Evolutionary conservation across 2,888 invertebrate genomes (phyloP).

Genomic region (Tipula helvola): DNA sequence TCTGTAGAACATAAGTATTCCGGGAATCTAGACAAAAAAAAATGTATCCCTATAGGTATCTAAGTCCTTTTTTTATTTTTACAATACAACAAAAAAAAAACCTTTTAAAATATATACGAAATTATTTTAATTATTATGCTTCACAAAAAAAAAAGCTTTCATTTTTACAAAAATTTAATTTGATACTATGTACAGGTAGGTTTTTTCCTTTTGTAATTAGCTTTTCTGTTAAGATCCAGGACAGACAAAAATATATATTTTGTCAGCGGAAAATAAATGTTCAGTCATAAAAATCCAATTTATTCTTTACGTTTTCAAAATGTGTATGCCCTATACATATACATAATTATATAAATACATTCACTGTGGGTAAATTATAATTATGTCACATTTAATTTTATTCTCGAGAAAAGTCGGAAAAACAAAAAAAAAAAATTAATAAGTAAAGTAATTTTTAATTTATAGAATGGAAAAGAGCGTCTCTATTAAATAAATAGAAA

Average conservation of each 20-base stretch:
- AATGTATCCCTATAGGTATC: background rate
- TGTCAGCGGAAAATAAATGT: background rate
- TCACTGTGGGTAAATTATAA: background rate
- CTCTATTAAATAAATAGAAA: background rate
- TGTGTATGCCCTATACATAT: background rate
- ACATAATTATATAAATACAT: background rate
- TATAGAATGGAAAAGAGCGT: background rate
- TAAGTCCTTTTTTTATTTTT: background rate
- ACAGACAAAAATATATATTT: background rate
- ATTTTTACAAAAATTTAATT: background rate
- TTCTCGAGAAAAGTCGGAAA: background rate
- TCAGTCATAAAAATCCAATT: background rate
- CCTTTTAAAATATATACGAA: background rate
- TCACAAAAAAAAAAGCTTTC: background rate
- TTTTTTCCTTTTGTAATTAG: background rate
- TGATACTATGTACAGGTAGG: background rate
- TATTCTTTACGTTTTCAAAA: background rate
- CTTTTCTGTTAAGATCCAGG: background rate
- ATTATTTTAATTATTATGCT: background rate
- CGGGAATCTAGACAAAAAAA: background rate
- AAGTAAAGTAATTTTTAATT: conserved; percentile 4
- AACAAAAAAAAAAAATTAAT: background rate
- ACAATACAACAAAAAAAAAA: background rate
- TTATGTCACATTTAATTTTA: background rate
- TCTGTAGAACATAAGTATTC: background rate